Evolutionary conservation across 64 coral and sea anemone genomes (phyloP), one percentile per base, ranked within the genome.

Genomic region (Pocillopora damicornis): DNA sequence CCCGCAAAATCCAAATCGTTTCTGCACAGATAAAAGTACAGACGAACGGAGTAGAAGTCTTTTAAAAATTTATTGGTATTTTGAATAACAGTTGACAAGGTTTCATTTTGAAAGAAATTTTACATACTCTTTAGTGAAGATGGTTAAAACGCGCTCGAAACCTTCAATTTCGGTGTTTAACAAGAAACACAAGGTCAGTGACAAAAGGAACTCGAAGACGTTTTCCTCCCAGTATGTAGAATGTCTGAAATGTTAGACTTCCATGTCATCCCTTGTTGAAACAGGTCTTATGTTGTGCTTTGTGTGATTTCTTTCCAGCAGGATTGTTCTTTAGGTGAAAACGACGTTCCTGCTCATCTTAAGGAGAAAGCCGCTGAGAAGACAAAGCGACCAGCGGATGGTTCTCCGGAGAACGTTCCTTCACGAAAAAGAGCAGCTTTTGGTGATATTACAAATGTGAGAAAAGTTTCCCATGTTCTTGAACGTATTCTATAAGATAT

Each of bases 361-460:
- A 66, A 37, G 15, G 26, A 90, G 8, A 93, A 88, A 76, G 62
- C 90, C 14, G 77, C 88, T 15, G 97, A 99, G 59, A 69, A 99
- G 91, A 76, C 90, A 59, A 87, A 99, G 92, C 79, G 90, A 85
- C 78, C 85, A 1, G 90, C 97, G 22, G 95, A 98, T 76, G 82
- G 88, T 60, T 99, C 97, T 6, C 93, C 97, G 0, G 73, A 93
- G 15, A 89, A 88, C 62, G 97, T 90, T 2, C 97, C 97, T n/a
- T 92, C 97, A 14, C 88, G 93, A 34, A 99, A 99, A 79, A 77
- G 97, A 76, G 92, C 97, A 66, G 97, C 93, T 0, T 99, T 99
- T 60, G 97, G 97, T 2, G 97, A 99, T 23, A 95, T 99, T 34
- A 99, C 97, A 57, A 99, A 99, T 63, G 97, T 99, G 90, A 86